Evolutionary conservation across 2,888 invertebrate species (phyloP).

Genomic region (Acanthosoma haemorrhoidale): DNA sequence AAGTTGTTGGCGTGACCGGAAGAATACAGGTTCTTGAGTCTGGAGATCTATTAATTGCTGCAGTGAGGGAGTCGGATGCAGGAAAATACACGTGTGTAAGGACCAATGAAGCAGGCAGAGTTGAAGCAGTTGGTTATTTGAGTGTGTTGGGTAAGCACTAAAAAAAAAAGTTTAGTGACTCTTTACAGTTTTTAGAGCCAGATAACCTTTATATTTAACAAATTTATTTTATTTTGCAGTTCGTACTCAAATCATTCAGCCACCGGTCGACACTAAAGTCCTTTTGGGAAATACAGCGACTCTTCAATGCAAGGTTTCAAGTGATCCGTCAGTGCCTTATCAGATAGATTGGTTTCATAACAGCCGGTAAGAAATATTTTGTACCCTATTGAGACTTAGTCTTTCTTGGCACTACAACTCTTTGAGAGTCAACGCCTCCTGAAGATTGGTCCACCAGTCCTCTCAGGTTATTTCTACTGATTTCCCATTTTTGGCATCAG

Average conservation of each 20-base stretch:
- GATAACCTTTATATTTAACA: neutral
- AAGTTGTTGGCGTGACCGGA: slow-evolving; percentile 61
- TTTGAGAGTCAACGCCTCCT: too few species aligned
- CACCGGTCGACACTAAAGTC: slow-evolving; percentile 86
- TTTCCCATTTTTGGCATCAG: too few species aligned
- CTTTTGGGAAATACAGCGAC: slow-evolving; percentile 89
- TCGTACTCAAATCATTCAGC: slow-evolving; percentile 87
- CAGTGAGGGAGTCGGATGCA: slow-evolving; percentile 74
- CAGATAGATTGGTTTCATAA: slow-evolving; percentile 86
- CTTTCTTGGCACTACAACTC: too few species aligned
- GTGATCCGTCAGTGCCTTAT: slow-evolving; percentile 81
- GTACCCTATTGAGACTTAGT: neutral
- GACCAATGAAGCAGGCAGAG: slow-evolving; percentile 82
- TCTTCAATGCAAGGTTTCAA: slow-evolving; percentile 88
- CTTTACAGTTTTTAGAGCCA: too few species aligned
- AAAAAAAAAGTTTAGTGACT: too few species aligned
- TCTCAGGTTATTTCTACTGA: too few species aligned
- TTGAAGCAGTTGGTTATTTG: slow-evolving; percentile 74
- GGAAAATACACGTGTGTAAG: slow-evolving; percentile 86
- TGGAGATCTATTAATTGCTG: slow-evolving; percentile 82
- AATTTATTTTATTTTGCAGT: slow-evolving; percentile 53
- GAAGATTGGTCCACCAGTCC: too few species aligned
- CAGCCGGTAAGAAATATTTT: slow-evolving; percentile 59
- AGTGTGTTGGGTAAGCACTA: slow-evolving; percentile 82
- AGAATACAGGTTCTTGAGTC: slow-evolving; percentile 79